Conservation (phyloP, 1,140 invertebrate genomes). For the Brachionus plicatilis region DNA sequence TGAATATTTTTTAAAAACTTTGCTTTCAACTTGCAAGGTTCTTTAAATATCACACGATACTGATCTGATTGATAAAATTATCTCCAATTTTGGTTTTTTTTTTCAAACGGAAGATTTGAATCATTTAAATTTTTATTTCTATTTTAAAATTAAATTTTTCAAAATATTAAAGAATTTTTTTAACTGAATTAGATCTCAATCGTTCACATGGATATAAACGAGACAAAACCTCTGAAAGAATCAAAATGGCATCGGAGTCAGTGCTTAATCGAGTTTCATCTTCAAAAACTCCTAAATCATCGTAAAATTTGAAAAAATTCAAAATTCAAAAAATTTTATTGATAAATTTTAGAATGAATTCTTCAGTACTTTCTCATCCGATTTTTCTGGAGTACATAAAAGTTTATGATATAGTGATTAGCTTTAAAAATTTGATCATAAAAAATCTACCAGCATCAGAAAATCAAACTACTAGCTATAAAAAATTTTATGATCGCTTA, state of each 20-base stretch:
- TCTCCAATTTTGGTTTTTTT: too few species aligned
- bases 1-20: too few species aligned
- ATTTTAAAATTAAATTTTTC: background rate
- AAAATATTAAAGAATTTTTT: background rate
- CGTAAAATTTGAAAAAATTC: background rate
- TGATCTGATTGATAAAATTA: too few species aligned
- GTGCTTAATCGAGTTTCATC: background rate
- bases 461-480: conserved; percentile 45
- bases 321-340: background rate
- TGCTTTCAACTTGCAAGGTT: too few species aligned
- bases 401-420: conserved; percentile 46
- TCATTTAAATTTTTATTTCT: too few species aligned
- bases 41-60: too few species aligned
- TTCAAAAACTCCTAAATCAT: conserved; percentile 4
- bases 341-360: background rate
- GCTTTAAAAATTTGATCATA: conserved; percentile 48
- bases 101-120: too few species aligned
- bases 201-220: background rate
- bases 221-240: background rate
- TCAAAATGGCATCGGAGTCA: background rate
- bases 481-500: conserved; percentile 45
- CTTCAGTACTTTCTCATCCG: conserved; percentile 43
- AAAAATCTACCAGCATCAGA: conserved; percentile 46
- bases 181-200: background rate
- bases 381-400: conserved; percentile 49